A percentile compares a stretch with the other conserved stretches of the same genome.
Conservation (phyloP, 2,797 vertebrate species). For the Esox masquinongy region DNA sequence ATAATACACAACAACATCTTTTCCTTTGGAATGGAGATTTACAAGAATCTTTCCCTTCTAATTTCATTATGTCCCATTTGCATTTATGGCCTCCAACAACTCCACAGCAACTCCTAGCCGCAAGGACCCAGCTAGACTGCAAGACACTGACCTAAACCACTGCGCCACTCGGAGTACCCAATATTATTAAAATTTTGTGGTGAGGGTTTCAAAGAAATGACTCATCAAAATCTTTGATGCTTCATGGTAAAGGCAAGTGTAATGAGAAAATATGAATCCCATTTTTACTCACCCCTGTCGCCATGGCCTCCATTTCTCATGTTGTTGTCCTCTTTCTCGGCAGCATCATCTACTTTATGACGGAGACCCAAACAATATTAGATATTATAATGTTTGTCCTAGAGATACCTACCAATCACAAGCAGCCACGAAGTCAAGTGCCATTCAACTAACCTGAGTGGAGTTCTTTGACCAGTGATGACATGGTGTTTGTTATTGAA, state of each 20-base stretch:
- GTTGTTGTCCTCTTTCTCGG: constrained; percentile 83
- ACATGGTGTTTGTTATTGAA: constrained; percentile 98
- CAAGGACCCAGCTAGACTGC: too few species aligned
- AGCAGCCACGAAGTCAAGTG: constrained; percentile 3
- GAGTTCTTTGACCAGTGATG: constrained; percentile 95
- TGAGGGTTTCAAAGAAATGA: not conserved
- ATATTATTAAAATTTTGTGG: not conserved
- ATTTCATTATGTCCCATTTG: not conserved
- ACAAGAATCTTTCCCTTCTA: not conserved
- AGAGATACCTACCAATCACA: not conserved
- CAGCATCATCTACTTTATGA: constrained; percentile 81
- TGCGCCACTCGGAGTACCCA: too few species aligned
- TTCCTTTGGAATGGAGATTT: not conserved
- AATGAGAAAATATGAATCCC: not conserved
- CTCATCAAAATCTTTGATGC: not conserved
- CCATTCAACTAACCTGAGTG: constrained; percentile 83
- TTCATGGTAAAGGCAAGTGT: not conserved
- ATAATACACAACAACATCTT: not conserved
- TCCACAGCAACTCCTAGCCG: too few species aligned
- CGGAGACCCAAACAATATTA: not conserved
- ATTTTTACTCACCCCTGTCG: constrained; percentile 80
- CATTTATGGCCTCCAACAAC: too few species aligned
- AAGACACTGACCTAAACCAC: too few species aligned
- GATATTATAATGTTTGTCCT: not conserved
- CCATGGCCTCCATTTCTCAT: constrained; percentile 84